Conservation (phyloP, 2,113 vertebrate genomes). For the Lutjanus erythropterus region DNA sequence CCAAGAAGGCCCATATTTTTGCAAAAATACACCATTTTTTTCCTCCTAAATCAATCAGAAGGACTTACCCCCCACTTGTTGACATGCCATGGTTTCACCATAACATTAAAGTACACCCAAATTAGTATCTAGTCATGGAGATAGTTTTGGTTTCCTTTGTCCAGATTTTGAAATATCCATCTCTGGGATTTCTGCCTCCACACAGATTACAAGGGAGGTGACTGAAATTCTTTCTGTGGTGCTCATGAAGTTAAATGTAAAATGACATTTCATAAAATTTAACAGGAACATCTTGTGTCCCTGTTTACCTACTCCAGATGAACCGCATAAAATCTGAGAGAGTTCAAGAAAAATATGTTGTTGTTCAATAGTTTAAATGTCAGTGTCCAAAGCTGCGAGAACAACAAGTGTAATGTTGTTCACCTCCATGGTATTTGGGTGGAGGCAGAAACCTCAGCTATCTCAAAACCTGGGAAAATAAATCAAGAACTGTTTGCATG, state of each 20-base stretch:
- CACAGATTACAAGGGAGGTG: conserved; percentile 1
- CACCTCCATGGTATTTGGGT: not conserved
- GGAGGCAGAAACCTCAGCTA: not conserved
- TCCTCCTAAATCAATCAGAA: conserved; percentile 50
- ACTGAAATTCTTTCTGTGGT: not conserved
- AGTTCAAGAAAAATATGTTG: not conserved
- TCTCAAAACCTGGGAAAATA: too few species aligned
- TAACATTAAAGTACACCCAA: conserved; percentile 41
- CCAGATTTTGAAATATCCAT: conserved; percentile 32
- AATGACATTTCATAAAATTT: conserved; percentile 1
- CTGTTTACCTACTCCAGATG: not conserved
- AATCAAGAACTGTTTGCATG: not conserved
- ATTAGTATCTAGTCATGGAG: conserved; percentile 26
- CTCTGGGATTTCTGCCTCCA: not conserved
- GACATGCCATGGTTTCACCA: conserved; percentile 33
- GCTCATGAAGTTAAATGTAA: not conserved
- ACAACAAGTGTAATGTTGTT: not conserved
- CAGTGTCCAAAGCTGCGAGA: not conserved
- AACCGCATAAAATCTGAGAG: not conserved
- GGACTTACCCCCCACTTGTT: conserved; percentile 24
- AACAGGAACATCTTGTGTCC: not conserved
- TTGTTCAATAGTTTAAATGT: not conserved
- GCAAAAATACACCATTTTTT: conserved; percentile 22
- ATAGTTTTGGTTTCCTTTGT: conserved; percentile 40
- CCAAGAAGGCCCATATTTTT: conserved; percentile 14